Base-by-base conservation (phyloP, 2,888 invertebrate species). In the Spilarctia lutea region DNA sequence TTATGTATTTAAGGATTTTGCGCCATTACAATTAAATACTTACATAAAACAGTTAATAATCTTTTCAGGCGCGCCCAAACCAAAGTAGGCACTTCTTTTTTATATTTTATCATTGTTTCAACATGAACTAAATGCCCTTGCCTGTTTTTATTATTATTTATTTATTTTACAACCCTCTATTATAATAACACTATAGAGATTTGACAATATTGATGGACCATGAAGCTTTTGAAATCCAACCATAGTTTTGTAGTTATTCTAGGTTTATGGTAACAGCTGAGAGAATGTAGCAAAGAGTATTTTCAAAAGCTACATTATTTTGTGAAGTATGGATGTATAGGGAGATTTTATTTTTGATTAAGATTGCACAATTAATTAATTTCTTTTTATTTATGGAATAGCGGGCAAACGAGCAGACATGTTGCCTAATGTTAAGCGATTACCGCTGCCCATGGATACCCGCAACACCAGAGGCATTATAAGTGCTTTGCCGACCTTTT, bases 1-100 rank as follows among this genome's bases (percentile, higher is more conserved):
- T 42, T 16, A 42, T 16, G 7, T 4, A 45, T 16, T 45, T 45
- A 16, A 16, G 45, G 11, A 48, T 48, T 6, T 48, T 48, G 3
- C 20, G 0, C 1, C 27, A 4, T 30, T 63, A 4, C 3, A 16
- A 4, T 63, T 27, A 45, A 27, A 42, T 24, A 63, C 71, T 71
- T 45, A 71, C 71, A 71, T 30, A 71, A 63, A 35, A 63, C 30
- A 6, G 39, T 63, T 13, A n/a, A 20, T 24, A 71, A 63, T 63
- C 71, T 60, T 30, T 71, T 71, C 63, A 71, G 63, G 20, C 71
- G 71, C 18, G 63, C 45, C 71, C 71, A 71, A 1, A 71, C 63
- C 6, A 71, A 42, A 6, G 71, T 71, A 20, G 71, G 71, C 16
- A 71, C 27, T 24, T 60, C 63, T 63, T 45, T 71, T 39, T 39